These are phyloP conservation scores for Drosophila serrata DNA, from an alignment of 1,140 invertebrate genomes.

Conservation along the genomic window DNA sequence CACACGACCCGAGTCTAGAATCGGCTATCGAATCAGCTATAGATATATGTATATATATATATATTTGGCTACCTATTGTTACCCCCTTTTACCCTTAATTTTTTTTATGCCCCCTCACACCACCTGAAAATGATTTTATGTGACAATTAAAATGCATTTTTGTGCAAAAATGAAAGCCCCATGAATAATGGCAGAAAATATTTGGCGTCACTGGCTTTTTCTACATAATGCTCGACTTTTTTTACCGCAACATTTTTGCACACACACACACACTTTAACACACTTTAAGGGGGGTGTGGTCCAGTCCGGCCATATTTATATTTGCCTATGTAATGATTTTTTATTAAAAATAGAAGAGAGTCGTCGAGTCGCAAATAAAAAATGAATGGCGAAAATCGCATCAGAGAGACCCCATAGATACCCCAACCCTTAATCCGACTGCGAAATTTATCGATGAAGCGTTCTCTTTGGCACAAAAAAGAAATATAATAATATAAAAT, in stretches of 20 bases:
- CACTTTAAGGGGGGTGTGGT: constrained; percentile 4
- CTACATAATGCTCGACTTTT: constrained; percentile 75
- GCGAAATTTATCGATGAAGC: constrained; percentile 79
- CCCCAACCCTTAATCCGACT: background rate
- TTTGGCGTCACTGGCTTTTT: constrained; percentile 76
- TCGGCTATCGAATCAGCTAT: background rate
- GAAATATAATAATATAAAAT: constrained; percentile 33
- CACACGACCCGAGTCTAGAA: background rate
- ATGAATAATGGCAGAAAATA: constrained; percentile 79
- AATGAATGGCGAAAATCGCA: constrained; percentile 39
- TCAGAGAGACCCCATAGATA: background rate
- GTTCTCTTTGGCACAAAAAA: background rate
- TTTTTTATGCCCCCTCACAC: too few species aligned
- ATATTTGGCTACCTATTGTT: background rate
- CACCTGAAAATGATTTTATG: constrained; percentile 56
- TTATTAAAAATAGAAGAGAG: constrained; percentile 66
- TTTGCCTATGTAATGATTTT: constrained; percentile 81
- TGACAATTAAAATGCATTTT: constrained; percentile 71
- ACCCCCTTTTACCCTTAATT: too few species aligned
- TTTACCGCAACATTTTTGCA: constrained; percentile 69
- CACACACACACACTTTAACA: constrained; percentile 22
- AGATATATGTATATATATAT: background rate
- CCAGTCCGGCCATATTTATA: constrained; percentile 55
- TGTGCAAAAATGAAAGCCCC: constrained; percentile 68
- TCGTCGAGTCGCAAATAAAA: constrained; percentile 23